These are phyloP conservation scores for Scaeva pyrastri DNA, from an alignment of 2,888 invertebrate genomes.

Conservation along the genomic window DNA sequence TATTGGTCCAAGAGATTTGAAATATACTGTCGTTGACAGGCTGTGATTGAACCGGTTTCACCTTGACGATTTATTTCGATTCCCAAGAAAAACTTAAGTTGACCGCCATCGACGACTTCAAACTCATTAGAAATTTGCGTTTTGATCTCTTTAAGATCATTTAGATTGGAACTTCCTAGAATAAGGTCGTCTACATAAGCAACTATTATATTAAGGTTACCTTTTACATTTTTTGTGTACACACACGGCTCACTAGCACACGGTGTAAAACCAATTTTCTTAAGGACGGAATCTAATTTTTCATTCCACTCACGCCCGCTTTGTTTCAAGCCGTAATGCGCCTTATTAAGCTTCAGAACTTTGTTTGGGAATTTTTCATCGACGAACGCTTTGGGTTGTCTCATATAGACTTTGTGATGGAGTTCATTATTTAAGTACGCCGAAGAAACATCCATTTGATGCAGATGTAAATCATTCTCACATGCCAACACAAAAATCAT, in stretches of 20 bases:
- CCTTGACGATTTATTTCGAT: slow-evolving; percentile 69
- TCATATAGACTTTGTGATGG: no score
- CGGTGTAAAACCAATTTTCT: slow-evolving; percentile 62
- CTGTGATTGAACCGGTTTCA: slow-evolving; percentile 51
- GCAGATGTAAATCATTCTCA: no score
- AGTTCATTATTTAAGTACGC: no score
- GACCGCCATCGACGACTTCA: slow-evolving; percentile 59
- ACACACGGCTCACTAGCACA: slow-evolving; percentile 70
- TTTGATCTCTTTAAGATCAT: slow-evolving; percentile 58
- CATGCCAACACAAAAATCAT: no score
- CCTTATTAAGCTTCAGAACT: slow-evolving; percentile 74
- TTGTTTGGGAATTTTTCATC: slow-evolving; percentile 53
- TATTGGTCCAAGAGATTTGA: background rate
- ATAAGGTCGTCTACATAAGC: slow-evolving; percentile 76
- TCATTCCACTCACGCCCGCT: slow-evolving; percentile 76
- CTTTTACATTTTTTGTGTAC: slow-evolving; percentile 45
- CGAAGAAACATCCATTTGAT: no score
- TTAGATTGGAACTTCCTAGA: slow-evolving; percentile 48
- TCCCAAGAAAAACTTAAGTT: slow-evolving; percentile 63
- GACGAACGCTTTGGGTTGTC: slow-evolving; percentile 63
- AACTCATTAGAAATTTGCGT: slow-evolving; percentile 49
- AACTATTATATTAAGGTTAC: slow-evolving; percentile 63
- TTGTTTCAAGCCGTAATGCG: slow-evolving; percentile 77
- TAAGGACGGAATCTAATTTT: slow-evolving; percentile 64
- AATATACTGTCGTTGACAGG: background rate